Percentiles rank a stretch among this genome's conserved stretches.
phyloP scores from a whole-genome alignment of 2,113 vertebrate species.

The Sorex fumeus region DNA sequence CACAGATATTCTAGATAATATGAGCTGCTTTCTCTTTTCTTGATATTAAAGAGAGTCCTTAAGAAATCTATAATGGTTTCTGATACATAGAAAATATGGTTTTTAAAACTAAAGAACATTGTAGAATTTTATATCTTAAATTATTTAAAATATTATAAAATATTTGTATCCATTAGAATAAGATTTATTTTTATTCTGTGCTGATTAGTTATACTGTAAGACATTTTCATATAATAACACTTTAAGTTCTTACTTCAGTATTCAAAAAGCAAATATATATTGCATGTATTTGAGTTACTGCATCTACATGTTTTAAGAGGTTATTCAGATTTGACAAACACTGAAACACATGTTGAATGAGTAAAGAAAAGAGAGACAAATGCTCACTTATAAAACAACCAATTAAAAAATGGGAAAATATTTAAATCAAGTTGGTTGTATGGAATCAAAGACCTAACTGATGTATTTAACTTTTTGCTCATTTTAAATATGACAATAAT shows the following conservation, averaged over 20 bases:
- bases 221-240: not conserved
- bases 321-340: not conserved
- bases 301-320: not conserved
- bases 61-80: accelerated
- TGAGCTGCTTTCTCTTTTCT: not conserved
- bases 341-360: not conserved
- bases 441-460: conserved; percentile 26
- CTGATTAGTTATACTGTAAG: not conserved
- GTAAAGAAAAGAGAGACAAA: not conserved
- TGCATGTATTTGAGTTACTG: not conserved
- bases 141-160: not conserved
- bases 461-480: not conserved
- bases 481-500: not conserved
- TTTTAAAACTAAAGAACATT: conserved; percentile 39
- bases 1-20: not conserved
- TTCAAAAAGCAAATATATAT: not conserved
- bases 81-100: not conserved
- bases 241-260: not conserved
- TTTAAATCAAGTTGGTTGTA: not conserved
- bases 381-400: not conserved
- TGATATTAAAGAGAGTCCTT: not conserved
- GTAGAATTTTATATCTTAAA: not conserved
- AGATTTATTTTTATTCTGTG: not conserved
- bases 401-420: not conserved
- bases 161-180: not conserved